Evolutionary conservation across 2,888 invertebrate species (phyloP).

Genomic region (Autographa pulchrina): DNA sequence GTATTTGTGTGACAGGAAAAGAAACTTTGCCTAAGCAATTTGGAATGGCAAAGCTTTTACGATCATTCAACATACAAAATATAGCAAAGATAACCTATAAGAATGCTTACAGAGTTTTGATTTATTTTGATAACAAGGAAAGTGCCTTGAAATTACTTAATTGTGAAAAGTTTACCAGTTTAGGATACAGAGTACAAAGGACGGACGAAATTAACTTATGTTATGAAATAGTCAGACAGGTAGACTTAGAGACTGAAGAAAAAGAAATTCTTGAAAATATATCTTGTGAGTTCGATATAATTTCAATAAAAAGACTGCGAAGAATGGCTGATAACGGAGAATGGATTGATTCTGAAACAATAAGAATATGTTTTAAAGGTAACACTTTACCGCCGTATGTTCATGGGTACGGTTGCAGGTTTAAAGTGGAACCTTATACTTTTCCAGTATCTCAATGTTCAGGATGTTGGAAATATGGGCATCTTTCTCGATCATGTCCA

Average conservation of each 20-base stretch:
- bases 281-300: neutral
- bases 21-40: constrained; percentile 5
- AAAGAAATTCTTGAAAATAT: constrained; percentile 15
- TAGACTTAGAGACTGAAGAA: constrained; percentile 20
- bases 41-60: constrained; percentile 8
- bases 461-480: constrained; percentile 31
- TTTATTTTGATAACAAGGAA: constrained; percentile 14
- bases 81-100: neutral
- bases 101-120: constrained; percentile 1
- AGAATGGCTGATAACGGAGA: constrained; percentile 2
- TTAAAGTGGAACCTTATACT: constrained; percentile 33
- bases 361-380: constrained; percentile 25
- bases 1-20: constrained; percentile 14
- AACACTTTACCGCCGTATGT: constrained; percentile 17
- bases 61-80: neutral
- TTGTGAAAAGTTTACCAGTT: neutral
- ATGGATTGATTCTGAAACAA: constrained; percentile 14
- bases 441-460: constrained; percentile 39
- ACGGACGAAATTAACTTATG: constrained; percentile 9
- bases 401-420: constrained; percentile 22
- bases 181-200: constrained; percentile 9
- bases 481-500: constrained; percentile 11
- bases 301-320: constrained; percentile 13
- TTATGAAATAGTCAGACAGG: constrained; percentile 12
- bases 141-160: constrained; percentile 11